Evolutionary conservation across 2,113 vertebrate species (phyloP).

Genomic region (Tricholaema leucomelas): DNA sequence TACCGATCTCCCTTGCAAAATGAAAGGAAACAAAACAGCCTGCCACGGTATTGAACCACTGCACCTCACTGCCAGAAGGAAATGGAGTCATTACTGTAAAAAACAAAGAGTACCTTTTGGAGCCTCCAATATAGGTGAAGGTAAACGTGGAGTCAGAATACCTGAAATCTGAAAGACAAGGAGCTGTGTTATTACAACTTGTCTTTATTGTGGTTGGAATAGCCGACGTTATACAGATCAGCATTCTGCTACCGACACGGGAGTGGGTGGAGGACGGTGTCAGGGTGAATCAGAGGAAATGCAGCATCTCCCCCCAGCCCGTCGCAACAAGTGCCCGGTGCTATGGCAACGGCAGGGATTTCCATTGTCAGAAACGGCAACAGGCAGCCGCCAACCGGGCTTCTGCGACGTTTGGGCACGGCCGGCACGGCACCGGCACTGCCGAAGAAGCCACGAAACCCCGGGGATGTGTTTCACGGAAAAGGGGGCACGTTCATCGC

Average conservation of each 20-base stretch:
- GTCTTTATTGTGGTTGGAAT: background rate
- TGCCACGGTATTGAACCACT: background rate
- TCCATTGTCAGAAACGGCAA: conserved; percentile 71
- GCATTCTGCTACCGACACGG: background rate
- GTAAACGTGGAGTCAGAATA: conserved; percentile 90
- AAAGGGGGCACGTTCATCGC: background rate
- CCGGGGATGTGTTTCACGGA: too few species aligned
- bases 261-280: background rate
- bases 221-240: background rate
- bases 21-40: background rate
- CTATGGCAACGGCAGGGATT: conserved; percentile 84
- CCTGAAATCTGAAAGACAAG: conserved; percentile 86
- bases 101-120: conserved; percentile 82
- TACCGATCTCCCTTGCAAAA: background rate
- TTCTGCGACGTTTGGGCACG: background rate
- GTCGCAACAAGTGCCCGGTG: conserved; percentile 86
- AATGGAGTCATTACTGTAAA: conserved; percentile 32
- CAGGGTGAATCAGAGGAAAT: background rate
- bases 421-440: background rate
- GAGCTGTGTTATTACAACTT: background rate
- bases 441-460: background rate
- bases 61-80: conserved; percentile 45
- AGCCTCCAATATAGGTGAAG: conserved; percentile 86
- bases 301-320: background rate
- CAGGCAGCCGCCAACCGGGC: conserved; percentile 53